A percentile compares a stretch with the other conserved stretches of the same genome.
Evolutionary conservation across 1,140 invertebrate genomes (phyloP).

Genomic region (Conus betulinus): DNA sequence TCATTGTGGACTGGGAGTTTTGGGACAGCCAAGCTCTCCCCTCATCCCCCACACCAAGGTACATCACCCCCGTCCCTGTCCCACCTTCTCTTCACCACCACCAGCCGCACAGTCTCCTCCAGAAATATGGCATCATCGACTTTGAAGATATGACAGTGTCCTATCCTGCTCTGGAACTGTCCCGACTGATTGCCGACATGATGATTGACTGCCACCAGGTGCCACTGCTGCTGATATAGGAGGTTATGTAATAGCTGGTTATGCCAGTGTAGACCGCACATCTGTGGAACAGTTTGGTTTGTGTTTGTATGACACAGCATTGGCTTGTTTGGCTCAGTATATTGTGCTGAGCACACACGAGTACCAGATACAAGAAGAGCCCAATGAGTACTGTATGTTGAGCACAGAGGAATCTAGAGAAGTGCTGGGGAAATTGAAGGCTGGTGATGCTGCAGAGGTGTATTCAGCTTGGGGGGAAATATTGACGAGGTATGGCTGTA

Average conservation of each 20-base stretch:
- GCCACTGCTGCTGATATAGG: background rate
- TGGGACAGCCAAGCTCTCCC: background rate
- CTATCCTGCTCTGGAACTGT: slow-evolving; percentile 22
- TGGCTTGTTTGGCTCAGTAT: slow-evolving; percentile 29
- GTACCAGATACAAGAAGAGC: background rate
- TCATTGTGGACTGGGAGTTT: slow-evolving; percentile 14
- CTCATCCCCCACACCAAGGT: background rate
- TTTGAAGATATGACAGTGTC: slow-evolving; percentile 29
- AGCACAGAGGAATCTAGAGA: background rate
- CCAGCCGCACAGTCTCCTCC: background rate
- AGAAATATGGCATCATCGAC: slow-evolving; percentile 34
- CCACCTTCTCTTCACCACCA: background rate
- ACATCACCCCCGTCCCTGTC: too few species aligned
- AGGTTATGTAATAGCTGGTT: slow-evolving; percentile 24
- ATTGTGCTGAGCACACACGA: slow-evolving; percentile 10
- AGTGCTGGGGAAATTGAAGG: background rate
- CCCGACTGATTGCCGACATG: slow-evolving; percentile 30
- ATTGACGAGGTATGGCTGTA: background rate
- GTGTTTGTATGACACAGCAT: slow-evolving; percentile 17
- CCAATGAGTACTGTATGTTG: slow-evolving; percentile 6
- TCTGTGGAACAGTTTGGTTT: slow-evolving; percentile 9
- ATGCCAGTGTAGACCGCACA: background rate
- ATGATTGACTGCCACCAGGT: slow-evolving; percentile 25
- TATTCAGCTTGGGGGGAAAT: slow-evolving; percentile 4
- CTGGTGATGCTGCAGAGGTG: background rate